phyloP scores from a whole-genome alignment of 2,888 invertebrate genomes.

The Chrysolina haemoptera region DNA sequence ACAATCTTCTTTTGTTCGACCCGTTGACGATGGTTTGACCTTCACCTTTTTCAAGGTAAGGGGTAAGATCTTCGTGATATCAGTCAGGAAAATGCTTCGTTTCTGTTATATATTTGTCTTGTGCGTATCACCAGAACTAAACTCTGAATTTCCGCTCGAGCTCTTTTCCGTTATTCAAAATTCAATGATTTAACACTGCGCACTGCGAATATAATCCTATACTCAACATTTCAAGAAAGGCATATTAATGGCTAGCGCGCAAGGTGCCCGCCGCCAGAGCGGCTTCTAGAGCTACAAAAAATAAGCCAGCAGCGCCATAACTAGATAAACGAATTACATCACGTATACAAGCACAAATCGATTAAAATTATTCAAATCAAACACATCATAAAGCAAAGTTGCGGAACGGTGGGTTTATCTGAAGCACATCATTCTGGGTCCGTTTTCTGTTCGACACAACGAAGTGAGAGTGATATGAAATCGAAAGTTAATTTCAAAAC shows the following conservation, averaged over 20 bases:
- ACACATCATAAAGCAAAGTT: not conserved
- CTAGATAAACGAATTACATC: conserved; percentile 13
- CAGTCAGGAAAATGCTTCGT: too few relatives aligned
- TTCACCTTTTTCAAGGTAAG: too few relatives aligned
- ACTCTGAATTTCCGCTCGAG: conserved; percentile 5
- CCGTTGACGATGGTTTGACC: too few relatives aligned
- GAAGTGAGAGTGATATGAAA: too few relatives aligned
- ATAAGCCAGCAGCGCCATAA: conserved; percentile 2
- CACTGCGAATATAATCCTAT: not conserved
- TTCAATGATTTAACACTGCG: not conserved
- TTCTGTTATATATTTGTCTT: too few relatives aligned
- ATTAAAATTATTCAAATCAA: conserved; percentile 8
- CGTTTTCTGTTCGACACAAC: not conserved
- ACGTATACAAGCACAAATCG: not conserved
- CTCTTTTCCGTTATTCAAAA: conserved; percentile 2
- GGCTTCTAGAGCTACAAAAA: conserved; percentile 3
- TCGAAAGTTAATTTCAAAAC: too few relatives aligned
- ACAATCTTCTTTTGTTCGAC: too few relatives aligned
- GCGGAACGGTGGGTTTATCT: not conserved
- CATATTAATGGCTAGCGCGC: not conserved
- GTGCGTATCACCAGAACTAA: conserved; percentile 10
- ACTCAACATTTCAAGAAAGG: conserved; percentile 15
- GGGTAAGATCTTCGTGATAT: too few relatives aligned
- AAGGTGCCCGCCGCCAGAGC: conserved; percentile 18
- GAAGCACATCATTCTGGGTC: not conserved